phyloP scores from a whole-genome alignment of 2,113 vertebrate species.

The Centropus unirufus region DNA sequence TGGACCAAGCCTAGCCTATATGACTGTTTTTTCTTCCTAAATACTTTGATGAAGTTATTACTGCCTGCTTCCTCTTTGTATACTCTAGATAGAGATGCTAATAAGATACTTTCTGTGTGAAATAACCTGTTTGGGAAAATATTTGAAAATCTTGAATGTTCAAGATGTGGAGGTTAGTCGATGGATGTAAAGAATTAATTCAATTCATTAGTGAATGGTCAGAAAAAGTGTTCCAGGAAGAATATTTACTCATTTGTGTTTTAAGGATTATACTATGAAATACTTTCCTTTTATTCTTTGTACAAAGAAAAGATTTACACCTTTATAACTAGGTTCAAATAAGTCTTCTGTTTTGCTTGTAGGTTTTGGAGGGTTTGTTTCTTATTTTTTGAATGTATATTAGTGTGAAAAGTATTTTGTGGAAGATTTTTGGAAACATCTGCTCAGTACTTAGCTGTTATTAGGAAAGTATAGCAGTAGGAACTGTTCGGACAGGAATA shows the following conservation, averaged over 20 bases:
- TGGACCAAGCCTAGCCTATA: background rate
- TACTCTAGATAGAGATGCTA: background rate
- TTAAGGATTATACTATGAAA: background rate
- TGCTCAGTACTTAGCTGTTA: background rate
- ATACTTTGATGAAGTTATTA: background rate
- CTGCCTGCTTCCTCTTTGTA: background rate
- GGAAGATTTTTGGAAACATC: background rate
- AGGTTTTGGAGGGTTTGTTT: accelerated
- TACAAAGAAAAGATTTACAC: background rate
- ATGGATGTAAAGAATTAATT: background rate
- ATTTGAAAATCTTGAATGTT: background rate
- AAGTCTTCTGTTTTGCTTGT: background rate
- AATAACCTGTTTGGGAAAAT: background rate
- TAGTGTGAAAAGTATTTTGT: background rate
- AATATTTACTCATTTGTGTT: background rate
- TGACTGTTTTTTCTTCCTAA: background rate
- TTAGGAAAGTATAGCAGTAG: background rate
- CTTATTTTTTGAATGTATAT: background rate
- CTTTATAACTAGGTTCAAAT: background rate
- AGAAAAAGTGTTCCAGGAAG: background rate
- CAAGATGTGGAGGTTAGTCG: background rate
- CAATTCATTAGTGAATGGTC: background rate
- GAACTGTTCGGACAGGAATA: background rate
- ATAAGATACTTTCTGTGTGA: background rate
- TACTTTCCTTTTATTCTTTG: background rate